Base-by-base conservation (phyloP, 2,113 vertebrate genomes). In the Cavia porcellus region DNA sequence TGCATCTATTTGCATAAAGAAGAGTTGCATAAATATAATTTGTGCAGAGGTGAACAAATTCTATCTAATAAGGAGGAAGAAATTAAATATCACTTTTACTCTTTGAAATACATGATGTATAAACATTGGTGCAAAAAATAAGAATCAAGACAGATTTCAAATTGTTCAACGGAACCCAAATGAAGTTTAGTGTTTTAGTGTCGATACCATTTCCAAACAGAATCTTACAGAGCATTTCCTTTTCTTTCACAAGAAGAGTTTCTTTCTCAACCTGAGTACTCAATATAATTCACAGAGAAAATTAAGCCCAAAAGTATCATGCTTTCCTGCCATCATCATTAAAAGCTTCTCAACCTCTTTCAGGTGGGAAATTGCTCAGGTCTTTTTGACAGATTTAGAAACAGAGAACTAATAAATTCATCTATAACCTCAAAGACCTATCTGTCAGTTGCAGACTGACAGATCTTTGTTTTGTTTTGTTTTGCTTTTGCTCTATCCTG, bases 391-490 rank as follows among this genome's bases (percentile, higher is more conserved):
- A 97, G 90, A 61, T 94, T 98, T 84, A 72, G 59, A 74, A 97
- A 93, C 24, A 98, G 66, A 94, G 42, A 98, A 85, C 45, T 35
- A 97, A 97, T 87, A 98, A 98, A 96, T 95, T 97, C 74, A 96
- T 89, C 88, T 97, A 61, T 92, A 96, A 74, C 84, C 75, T 97
- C 87, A 88, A 98, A 97, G 66, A 93, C 62, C 57, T 89, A 64
- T 88, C 87, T 98, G 84, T 68, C 96, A 83, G 57, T 83, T 59
- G 32, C 61, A 97, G 95, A 89, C 4, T 77, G 81, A 88, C 70
- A 90, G 80, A 92, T 14, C 84, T 87, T 96, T 95, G 80, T 96
- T 95, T 96, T 96, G 75, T 70, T 97, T 96, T 90, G 90, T 70
- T 97, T 91, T 91, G 47, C 57, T 94, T 84, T 94, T 94, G 55